Evolutionary conservation across 1,140 invertebrate species (phyloP), one percentile per base, ranked within the genome.

Genomic region (Kradibia gibbosae): DNA sequence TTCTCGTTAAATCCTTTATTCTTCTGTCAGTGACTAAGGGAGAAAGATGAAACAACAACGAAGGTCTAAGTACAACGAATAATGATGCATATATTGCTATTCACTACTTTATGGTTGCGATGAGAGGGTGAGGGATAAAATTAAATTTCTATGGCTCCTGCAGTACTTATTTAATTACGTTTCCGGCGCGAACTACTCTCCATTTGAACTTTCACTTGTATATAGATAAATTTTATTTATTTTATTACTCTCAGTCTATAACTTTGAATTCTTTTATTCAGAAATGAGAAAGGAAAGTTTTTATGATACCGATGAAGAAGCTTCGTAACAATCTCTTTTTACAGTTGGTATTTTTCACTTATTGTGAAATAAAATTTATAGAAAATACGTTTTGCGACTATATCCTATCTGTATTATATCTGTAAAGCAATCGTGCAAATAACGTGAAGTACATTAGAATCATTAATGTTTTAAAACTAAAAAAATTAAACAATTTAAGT

Each of bases 1-100:
- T 48, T 75, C 79, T 81, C 72, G 72, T 81, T 81, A 81, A 81
- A 73, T 60, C 72, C 79, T 81, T 81, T 62, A 75, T 81, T 81
- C 79, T 80, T 62, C 71, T 36, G 55, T 79, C 57, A 28, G 20
- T n/a, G 20, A 60, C 39, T 28, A 50, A 45, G 42, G 25, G 45
- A 1, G 45, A 48, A 39, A 1, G 62, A 39, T 17, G 20, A 22
- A n/a, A n/a, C n/a, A 2, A 36, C 45, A 5, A 34, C n/a, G 28
- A 31, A 34, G 34, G 60, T 48, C 1, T 25, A 31, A 48, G 39
- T 34, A 8, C 60, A 25, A n/a, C n/a, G n/a, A n/a, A n/a, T 17
- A 67, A 28, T 8, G 71, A 48, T 55, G 13, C 11, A 20, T 60
- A 36, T 75, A 22, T 60, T n/a, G n/a, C n/a, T n/a, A 36, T 60